Evolutionary conservation across 2,113 vertebrate genomes (phyloP).

Genomic region (mouse (Mus musculus)): GRCm39 chr1:95150001-95150500

Average conservation of each 20-base stretch:
- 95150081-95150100: accelerated
- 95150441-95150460: no score
- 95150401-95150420: no score
- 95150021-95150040: neutral
- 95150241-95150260: neutral
- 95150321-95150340: neutral
- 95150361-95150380: neutral
- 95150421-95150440: neutral
- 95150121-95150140: neutral
- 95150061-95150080: neutral
- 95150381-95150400: neutral
- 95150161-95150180: neutral
- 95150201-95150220: neutral
- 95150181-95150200: neutral
- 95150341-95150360: neutral
- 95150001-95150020: neutral
- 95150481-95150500: neutral
- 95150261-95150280: neutral
- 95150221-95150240: neutral
- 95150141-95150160: neutral
- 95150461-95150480: neutral
- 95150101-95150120: neutral
- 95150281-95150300: neutral
- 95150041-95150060: neutral
- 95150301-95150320: neutral